These are phyloP conservation scores for Eidolon dupreanum DNA, from an alignment of 2,797 vertebrate genomes.

Conservation along the genomic window DNA sequence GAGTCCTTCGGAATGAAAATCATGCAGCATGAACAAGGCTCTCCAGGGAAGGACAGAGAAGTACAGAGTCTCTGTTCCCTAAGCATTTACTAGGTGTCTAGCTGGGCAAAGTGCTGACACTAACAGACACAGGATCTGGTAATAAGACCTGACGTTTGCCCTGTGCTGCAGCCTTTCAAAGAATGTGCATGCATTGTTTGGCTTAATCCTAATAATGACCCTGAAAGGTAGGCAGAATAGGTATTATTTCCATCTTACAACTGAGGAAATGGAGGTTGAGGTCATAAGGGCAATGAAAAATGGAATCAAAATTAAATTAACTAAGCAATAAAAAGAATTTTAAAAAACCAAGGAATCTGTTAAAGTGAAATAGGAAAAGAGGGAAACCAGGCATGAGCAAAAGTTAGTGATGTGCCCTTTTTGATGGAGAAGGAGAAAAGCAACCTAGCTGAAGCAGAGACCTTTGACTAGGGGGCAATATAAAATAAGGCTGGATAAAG, in stretches of 20 bases:
- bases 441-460: not conserved
- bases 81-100: not conserved
- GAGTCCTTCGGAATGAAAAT: constrained; percentile 24
- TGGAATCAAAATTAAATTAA: not conserved
- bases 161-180: not conserved
- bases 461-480: not conserved
- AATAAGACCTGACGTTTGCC: not conserved
- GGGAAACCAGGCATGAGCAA: not conserved
- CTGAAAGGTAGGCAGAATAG: not conserved
- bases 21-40: not conserved
- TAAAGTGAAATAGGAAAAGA: not conserved
- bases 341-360: not conserved
- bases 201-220: not conserved
- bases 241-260: not conserved
- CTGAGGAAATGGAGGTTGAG: not conserved
- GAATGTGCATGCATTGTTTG: not conserved
- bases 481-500: not conserved
- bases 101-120: not conserved
- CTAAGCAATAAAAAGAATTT: not conserved
- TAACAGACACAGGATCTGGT: not conserved
- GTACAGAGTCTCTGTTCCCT: not conserved
- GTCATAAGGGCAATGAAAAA: not conserved
- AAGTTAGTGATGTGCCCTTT: not conserved
- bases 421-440: not conserved
- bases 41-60: not conserved